Base-by-base conservation (phyloP, 2,888 invertebrate species). In the Glyphotaelius pellucidus region DNA sequence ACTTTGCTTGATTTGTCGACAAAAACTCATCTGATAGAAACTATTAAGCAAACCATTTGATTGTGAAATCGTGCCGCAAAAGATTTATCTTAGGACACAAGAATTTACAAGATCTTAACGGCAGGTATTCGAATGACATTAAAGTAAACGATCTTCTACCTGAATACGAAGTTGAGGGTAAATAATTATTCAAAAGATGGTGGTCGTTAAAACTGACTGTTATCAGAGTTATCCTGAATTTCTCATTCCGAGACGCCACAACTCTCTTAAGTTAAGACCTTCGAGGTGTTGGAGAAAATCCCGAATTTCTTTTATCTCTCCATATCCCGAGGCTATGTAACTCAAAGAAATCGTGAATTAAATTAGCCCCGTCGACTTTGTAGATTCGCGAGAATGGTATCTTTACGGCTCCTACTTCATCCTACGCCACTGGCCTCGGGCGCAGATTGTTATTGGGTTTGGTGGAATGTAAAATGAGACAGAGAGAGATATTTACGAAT, bases 331-430 rank as follows among this genome's bases (percentile, higher is more conserved):
- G 93, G 93, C 93, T 90, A 47, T 87, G 90, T 79, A 90, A 93
- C 91, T 93, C 93, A 93, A 93, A 93, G 93, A 92, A 93, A 93
- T 93, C 92, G 92, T 89, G 93, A 93, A 93, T 93, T 92, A 92
- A 93, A 93, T 93, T 92, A 93, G 93, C 93, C 91, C 84, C 90
- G 91, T 84, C 91, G 91, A 91, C 91, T 91, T 91, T 91, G 89
- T 87, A 91, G 92, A 93, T 93, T 91, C 90, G 92, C 88, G 88
- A 90, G 90, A 89, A 67, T 91, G 85, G 80, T 92, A 91, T 84
- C 89, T 89, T 92, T 79, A 35, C 83, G 11, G 67, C 67, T 89
- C 35, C 79, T 89, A 5, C 88, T 89, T 89, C 88, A 89, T 89
- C 32, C 87, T 67, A 31, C 87, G 79, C 83, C 85, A 38, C 85